phyloP scores from a whole-genome alignment of 2,888 invertebrate species.

The Choreutis nemorana region DNA sequence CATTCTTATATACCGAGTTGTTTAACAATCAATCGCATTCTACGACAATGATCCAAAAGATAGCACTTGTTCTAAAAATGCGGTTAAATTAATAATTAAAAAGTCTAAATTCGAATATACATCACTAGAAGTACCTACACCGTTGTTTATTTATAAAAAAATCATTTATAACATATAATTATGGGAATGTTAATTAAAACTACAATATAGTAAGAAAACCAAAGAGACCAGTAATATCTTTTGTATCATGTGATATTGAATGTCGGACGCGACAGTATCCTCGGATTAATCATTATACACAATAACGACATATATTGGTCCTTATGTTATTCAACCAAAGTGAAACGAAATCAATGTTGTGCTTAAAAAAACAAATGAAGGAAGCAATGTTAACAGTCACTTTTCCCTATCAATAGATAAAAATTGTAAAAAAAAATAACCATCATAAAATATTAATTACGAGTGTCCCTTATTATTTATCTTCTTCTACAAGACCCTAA shows the following conservation, averaged over 20 bases:
- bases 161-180: constrained; percentile 7
- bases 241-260: constrained; percentile 12
- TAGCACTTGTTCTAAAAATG: constrained; percentile 14
- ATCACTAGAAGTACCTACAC: background rate
- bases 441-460: no score
- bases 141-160: background rate
- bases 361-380: constrained; percentile 13
- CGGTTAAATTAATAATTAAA: constrained; percentile 3
- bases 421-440: constrained; percentile 18
- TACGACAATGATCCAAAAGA: constrained; percentile 17
- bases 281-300: no score
- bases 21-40: constrained; percentile 9
- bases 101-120: background rate
- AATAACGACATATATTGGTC: constrained; percentile 17
- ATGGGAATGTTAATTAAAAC: constrained; percentile 45
- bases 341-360: constrained; percentile 12
- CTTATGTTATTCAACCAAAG: constrained; percentile 1
- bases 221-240: constrained; percentile 13
- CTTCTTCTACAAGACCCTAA: constrained; percentile 17
- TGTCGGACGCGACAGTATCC: background rate
- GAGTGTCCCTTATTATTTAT: constrained; percentile 7
- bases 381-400: constrained; percentile 13
- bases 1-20: constrained; percentile 9
- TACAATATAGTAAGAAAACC: constrained; percentile 18
- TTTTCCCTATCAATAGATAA: constrained; percentile 13